These are phyloP conservation scores for Coboldia fuscipes DNA, from an alignment of 1,140 invertebrate species.

Conservation along the genomic window DNA sequence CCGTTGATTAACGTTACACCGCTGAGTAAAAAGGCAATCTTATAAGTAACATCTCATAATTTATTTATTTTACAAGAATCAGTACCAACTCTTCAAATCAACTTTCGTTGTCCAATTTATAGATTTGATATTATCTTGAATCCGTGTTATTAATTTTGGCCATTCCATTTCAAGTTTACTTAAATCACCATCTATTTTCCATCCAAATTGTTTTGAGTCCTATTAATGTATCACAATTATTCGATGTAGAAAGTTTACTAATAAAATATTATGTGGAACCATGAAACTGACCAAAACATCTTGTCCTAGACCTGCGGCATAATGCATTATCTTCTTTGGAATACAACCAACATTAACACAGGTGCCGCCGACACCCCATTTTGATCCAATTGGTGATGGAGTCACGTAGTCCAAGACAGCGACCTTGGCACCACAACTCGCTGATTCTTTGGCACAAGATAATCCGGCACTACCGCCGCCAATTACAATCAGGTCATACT, in stretches of 20 bases:
- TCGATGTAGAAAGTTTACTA: no score
- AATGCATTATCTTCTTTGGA: slow-evolving; percentile 94
- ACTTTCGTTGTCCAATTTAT: slow-evolving; percentile 83
- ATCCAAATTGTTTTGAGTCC: slow-evolving; percentile 60
- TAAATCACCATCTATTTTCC: slow-evolving; percentile 42
- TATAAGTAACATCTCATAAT: not conserved
- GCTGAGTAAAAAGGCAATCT: slow-evolving; percentile 19
- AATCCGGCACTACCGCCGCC: slow-evolving; percentile 90
- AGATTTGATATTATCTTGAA: slow-evolving; percentile 75
- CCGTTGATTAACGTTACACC: slow-evolving; percentile 89
- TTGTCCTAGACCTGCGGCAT: slow-evolving; percentile 73
- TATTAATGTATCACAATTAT: no score
- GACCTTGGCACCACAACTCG: slow-evolving; percentile 64
- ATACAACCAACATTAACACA: slow-evolving; percentile 99
- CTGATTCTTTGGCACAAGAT: slow-evolving; percentile 82
- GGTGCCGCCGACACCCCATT: slow-evolving; percentile 86
- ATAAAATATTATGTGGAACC: no score
- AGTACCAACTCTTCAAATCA: slow-evolving; percentile 62
- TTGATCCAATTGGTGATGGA: slow-evolving; percentile 63
- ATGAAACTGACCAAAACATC: no score
- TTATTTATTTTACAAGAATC: slow-evolving; percentile 2
- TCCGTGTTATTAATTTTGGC: slow-evolving; percentile 39
- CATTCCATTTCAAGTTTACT: slow-evolving; percentile 51
- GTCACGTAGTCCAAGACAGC: slow-evolving; percentile 82
- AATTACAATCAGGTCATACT: slow-evolving; percentile 86